These are phyloP conservation scores for Atherinomorus stipes DNA, from an alignment of 2,113 vertebrate genomes.

Conservation along the genomic window DNA sequence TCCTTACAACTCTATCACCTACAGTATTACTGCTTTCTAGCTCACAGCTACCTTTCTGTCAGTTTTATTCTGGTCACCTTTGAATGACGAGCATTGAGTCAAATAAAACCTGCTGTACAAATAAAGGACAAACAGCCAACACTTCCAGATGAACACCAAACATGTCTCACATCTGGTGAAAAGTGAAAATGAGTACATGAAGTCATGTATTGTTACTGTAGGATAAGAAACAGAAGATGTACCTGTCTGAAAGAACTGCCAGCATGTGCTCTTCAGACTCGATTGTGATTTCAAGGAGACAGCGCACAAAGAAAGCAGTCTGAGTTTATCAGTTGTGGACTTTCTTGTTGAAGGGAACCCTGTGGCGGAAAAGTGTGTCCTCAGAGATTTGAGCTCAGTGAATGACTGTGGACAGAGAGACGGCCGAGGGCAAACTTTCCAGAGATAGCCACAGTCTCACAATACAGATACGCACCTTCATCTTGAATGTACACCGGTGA, in stretches of 20 bases:
- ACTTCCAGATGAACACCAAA: too few species aligned
- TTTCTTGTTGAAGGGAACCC: slow-evolving; percentile 21
- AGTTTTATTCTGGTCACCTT: too few species aligned
- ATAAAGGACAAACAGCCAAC: too few species aligned
- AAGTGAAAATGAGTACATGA: too few species aligned
- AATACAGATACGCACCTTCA: slow-evolving; percentile 7
- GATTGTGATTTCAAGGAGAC: slow-evolving; percentile 6
- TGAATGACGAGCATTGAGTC: too few species aligned
- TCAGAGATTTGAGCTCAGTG: slow-evolving; percentile 44
- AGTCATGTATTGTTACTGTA: background rate
- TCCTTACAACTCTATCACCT: too few species aligned
- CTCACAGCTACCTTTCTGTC: too few species aligned
- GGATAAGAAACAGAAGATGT: background rate
- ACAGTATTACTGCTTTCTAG: too few species aligned
- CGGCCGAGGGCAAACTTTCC: slow-evolving; percentile 42
- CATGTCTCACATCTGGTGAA: too few species aligned
- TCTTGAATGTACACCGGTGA: slow-evolving; percentile 29
- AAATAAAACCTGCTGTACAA: too few species aligned
- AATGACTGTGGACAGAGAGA: slow-evolving; percentile 57
- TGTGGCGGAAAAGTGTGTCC: slow-evolving; percentile 31
- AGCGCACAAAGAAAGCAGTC: slow-evolving; percentile 31
- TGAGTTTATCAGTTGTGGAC: slow-evolving; percentile 31
- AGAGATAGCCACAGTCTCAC: slow-evolving; percentile 29
- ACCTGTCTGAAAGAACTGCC: background rate
- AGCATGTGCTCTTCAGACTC: background rate